Evolutionary conservation across 1,140 invertebrate genomes (phyloP).

Genomic region (Elysia chlorotica): DNA sequence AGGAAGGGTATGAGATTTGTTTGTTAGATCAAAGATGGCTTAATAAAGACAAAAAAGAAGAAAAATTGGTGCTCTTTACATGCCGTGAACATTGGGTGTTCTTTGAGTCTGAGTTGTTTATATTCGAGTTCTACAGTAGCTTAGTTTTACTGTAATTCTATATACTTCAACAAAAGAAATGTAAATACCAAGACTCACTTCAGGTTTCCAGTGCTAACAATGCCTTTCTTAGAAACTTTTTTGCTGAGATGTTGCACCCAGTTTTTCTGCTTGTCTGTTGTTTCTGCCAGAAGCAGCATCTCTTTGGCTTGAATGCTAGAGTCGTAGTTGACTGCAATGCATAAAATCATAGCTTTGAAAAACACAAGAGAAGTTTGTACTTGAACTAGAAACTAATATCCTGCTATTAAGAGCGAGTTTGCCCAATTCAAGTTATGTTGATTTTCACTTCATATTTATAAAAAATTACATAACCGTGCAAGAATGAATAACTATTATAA

Average conservation of each 20-base stretch:
- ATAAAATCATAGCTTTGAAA: neutral
- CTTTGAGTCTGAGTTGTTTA: neutral
- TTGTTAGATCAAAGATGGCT: neutral
- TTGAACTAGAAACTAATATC: too few species aligned
- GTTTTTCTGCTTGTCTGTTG: slow-evolving; percentile 84
- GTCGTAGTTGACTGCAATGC: slow-evolving; percentile 81
- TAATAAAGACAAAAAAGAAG: neutral
- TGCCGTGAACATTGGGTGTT: neutral
- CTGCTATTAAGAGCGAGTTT: too few species aligned
- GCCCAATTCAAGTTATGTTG: too few species aligned
- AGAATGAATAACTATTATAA: too few species aligned
- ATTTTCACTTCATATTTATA: too few species aligned
- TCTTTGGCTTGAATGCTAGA: slow-evolving; percentile 87
- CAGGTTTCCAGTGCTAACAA: neutral
- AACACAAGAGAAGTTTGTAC: neutral
- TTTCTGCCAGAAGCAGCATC: slow-evolving; percentile 82
- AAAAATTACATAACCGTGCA: too few species aligned
- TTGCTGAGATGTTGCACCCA: slow-evolving; percentile 91
- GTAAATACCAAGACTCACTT: neutral
- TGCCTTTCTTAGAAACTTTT: slow-evolving; percentile 89
- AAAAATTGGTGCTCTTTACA: neutral
- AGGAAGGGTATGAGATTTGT: neutral
- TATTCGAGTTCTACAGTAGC: neutral
- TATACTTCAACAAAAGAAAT: neutral
- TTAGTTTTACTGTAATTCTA: too few species aligned